Evolutionary conservation across 2,888 invertebrate species (phyloP).

Genomic region (Aquatica leii): DNA sequence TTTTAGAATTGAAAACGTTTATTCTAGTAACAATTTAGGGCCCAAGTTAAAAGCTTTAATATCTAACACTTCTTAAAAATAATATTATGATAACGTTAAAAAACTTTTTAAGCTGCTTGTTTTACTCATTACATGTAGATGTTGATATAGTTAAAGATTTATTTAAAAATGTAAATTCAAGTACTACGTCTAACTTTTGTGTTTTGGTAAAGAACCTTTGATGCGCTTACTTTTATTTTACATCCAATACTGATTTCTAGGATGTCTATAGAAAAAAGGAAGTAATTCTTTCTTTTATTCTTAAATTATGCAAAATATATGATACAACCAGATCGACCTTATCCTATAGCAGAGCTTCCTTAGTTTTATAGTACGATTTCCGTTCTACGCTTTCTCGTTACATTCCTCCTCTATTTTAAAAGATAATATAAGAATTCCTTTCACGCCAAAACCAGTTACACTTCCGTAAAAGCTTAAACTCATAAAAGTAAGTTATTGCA

Average conservation of each 20-base stretch:
- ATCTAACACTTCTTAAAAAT: not conserved
- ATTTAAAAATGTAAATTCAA: not conserved
- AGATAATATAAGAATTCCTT: constrained; percentile 5
- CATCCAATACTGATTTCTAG: constrained; percentile 17
- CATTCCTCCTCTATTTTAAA: not conserved
- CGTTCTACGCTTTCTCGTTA: constrained; percentile 1
- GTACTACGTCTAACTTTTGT: no score
- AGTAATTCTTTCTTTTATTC: constrained; percentile 22
- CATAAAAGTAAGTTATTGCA: no score
- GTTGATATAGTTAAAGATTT: not conserved
- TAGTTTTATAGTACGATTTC: constrained; percentile 14
- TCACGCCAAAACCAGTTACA: not conserved
- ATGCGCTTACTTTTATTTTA: not conserved
- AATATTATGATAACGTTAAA: not conserved
- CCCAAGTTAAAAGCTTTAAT: not conserved
- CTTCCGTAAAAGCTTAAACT: no score
- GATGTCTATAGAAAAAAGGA: constrained; percentile 11
- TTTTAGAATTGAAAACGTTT: constrained; percentile 1
- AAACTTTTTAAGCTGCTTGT: constrained; percentile 2
- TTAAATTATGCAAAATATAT: constrained; percentile 18
- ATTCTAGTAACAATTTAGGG: not conserved
- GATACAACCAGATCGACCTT: constrained; percentile 18
- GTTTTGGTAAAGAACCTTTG: constrained; percentile 3
- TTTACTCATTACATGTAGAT: constrained; percentile 2
- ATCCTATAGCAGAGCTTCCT: constrained; percentile 17